Percentiles rank a stretch among this genome's conserved stretches.
Evolutionary conservation across 2,797 vertebrate species (phyloP).

Genomic region (Chelon labrosus): DNA sequence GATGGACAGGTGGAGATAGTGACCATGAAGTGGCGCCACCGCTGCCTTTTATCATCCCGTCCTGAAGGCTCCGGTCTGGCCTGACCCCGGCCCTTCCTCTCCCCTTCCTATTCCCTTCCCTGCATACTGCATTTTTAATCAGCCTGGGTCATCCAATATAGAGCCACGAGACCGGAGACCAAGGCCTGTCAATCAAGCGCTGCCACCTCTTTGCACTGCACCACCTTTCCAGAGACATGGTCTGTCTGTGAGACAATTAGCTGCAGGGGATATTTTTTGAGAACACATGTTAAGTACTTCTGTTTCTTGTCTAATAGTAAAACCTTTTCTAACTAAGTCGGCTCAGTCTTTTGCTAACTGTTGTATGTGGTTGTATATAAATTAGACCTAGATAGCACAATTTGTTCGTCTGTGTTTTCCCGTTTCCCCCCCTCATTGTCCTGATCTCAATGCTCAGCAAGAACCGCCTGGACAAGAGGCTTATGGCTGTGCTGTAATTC

Average conservation of each 20-base stretch:
- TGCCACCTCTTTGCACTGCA: conserved; percentile 39
- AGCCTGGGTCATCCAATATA: conserved; percentile 80
- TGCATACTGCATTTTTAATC: conserved; percentile 86
- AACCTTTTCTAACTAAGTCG: not conserved
- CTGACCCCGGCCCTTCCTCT: conserved; percentile 77
- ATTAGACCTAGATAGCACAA: conserved; percentile 65
- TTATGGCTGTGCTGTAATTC: conserved; percentile 67
- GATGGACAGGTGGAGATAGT: conserved; percentile 88
- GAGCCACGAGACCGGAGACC: conserved; percentile 72
- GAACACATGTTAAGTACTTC: not conserved
- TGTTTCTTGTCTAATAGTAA: not conserved
- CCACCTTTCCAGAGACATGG: conserved; percentile 29
- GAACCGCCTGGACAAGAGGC: conserved; percentile 50
- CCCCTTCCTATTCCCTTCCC: conserved; percentile 72
- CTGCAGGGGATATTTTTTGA: conserved; percentile 10
- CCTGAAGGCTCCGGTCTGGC: conserved; percentile 81
- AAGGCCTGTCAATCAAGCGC: conserved; percentile 79
- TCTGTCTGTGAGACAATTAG: conserved; percentile 27
- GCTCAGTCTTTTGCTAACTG: not conserved
- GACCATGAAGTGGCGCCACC: conserved; percentile 81
- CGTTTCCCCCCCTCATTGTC: conserved; percentile 36
- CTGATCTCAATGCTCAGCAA: conserved; percentile 53
- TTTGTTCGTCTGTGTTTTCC: conserved; percentile 59
- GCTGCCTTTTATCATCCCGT: conserved; percentile 81
- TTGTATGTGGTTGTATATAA: conserved; percentile 52